Evolutionary conservation across 1,140 invertebrate genomes (phyloP).

Genomic region (Oryctes rhinoceros): DNA sequence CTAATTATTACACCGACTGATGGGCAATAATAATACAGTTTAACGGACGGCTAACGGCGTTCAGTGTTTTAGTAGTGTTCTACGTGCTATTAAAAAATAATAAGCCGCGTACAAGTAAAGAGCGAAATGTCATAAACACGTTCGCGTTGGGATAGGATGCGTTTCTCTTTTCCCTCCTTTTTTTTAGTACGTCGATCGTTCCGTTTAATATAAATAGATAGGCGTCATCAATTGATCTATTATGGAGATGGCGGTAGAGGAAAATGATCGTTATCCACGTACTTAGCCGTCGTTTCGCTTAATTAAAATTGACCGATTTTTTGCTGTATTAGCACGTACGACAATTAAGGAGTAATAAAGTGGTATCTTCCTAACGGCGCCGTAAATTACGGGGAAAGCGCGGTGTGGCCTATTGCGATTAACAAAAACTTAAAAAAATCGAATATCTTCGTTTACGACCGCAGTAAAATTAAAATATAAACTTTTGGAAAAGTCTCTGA

Average conservation of each 20-base stretch:
- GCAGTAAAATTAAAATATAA: no score
- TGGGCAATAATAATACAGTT: constrained; percentile 5
- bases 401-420: no score
- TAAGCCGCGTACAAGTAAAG: background rate
- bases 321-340: background rate
- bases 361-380: background rate
- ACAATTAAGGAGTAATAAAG: background rate
- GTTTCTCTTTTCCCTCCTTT: background rate
- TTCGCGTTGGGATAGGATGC: background rate
- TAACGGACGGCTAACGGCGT: constrained; percentile 2
- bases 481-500: no score
- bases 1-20: constrained; percentile 14
- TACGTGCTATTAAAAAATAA: background rate
- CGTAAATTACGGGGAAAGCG: background rate
- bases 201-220: background rate
- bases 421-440: no score
- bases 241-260: background rate
- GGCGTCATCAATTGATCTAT: background rate
- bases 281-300: background rate
- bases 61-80: background rate
- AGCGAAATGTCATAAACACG: background rate
- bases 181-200: background rate
- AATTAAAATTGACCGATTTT: background rate
- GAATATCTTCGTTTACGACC: no score
- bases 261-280: background rate